phyloP scores from a whole-genome alignment of 2,797 vertebrate genomes.

The Hemibagrus guttatus region DNA sequence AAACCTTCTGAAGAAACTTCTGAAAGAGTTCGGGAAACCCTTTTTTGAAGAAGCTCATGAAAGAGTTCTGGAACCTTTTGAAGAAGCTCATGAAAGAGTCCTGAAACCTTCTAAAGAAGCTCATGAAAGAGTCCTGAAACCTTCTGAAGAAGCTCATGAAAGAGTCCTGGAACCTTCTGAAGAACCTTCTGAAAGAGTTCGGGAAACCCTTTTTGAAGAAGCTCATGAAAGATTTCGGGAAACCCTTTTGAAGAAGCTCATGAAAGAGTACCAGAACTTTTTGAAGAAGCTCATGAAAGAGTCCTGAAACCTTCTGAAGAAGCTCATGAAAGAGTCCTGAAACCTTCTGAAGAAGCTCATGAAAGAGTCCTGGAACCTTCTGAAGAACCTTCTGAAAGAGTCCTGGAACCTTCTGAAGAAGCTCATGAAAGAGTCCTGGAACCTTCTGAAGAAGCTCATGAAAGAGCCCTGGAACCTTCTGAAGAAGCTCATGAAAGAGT shows the following conservation, averaged over 20 bases:
- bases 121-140: not conserved
- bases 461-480: too few species aligned
- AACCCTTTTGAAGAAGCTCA: not conserved
- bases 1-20: not conserved
- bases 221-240: not conserved
- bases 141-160: too few species aligned
- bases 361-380: not conserved
- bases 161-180: not conserved
- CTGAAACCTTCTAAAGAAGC: not conserved
- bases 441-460: too few species aligned
- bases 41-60: not conserved
- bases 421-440: too few species aligned
- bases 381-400: not conserved
- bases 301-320: not conserved
- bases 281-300: too few species aligned
- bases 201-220: not conserved
- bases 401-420: too few species aligned
- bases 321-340: too few species aligned
- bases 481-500: not conserved
- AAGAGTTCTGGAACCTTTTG: not conserved
- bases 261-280: not conserved
- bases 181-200: not conserved
- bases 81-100: too few species aligned
- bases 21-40: not conserved
- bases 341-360: too few species aligned